phyloP scores from a whole-genome alignment of 2,113 vertebrate species.

The Leuciscus idus region DNA sequence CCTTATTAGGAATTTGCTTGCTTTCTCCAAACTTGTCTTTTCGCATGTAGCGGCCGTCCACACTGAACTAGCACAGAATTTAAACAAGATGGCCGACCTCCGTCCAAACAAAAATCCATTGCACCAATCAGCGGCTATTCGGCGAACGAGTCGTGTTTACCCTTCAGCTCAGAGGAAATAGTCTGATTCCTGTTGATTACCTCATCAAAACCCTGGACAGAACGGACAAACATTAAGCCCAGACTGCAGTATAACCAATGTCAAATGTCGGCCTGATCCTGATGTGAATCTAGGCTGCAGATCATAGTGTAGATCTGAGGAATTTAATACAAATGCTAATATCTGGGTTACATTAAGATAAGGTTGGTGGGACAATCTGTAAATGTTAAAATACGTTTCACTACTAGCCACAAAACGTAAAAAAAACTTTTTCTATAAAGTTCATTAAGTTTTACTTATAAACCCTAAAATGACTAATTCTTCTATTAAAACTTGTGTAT shows the following conservation, averaged over 20 bases:
- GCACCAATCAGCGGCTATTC: constrained; percentile 54
- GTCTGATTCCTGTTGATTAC: constrained; percentile 55
- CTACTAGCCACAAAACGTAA: neutral
- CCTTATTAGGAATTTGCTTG: constrained; percentile 46
- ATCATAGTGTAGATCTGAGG: neutral
- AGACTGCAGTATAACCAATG: constrained; percentile 46
- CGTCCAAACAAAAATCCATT: constrained; percentile 45
- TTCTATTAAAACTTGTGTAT: neutral
- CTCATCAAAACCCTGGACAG: constrained; percentile 41
- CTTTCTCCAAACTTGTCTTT: constrained; percentile 37
- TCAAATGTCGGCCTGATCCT: constrained; percentile 41
- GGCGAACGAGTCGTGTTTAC: constrained; percentile 48
- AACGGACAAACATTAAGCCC: constrained; percentile 33
- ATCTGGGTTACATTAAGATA: neutral
- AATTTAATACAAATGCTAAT: neutral
- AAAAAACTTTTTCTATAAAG: neutral
- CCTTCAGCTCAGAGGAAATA: constrained; percentile 50
- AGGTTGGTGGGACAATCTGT: neutral
- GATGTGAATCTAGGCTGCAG: constrained; percentile 25
- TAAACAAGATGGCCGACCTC: constrained; percentile 51
- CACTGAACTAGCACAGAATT: constrained; percentile 48
- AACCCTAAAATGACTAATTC: neutral
- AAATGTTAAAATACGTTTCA: neutral
- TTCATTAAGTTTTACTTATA: neutral
- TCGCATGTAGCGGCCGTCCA: constrained; percentile 30